These are phyloP conservation scores for Psephotus haematonotus DNA, from an alignment of 2,113 vertebrate genomes.

Conservation along the genomic window DNA sequence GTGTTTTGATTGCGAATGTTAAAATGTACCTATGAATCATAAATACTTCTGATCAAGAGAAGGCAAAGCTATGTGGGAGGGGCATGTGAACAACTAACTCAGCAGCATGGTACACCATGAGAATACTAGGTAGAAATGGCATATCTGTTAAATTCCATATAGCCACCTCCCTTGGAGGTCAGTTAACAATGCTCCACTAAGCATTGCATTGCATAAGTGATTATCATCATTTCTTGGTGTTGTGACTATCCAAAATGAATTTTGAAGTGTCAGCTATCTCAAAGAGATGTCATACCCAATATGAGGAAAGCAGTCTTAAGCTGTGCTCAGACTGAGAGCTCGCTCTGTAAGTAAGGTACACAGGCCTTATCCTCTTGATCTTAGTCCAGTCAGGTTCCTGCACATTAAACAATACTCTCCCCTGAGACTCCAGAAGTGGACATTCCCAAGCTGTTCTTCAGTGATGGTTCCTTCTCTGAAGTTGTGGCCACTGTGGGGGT, in stretches of 20 bases:
- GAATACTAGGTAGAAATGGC: not conserved
- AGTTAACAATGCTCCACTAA: not conserved
- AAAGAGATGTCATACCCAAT: not conserved
- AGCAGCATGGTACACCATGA: accelerated
- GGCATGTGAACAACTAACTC: accelerated
- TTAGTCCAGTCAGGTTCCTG: not conserved
- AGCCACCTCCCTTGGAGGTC: not conserved
- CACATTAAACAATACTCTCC: not conserved
- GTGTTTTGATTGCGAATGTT: not conserved
- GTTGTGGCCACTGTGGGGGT: not conserved
- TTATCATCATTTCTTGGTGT: not conserved
- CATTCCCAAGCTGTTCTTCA: not conserved
- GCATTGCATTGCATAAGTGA: not conserved
- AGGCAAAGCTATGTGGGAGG: not conserved
- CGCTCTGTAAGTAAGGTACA: accelerated
- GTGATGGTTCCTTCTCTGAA: not conserved
- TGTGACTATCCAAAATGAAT: not conserved
- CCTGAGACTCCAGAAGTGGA: not conserved
- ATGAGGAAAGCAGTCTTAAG: not conserved
- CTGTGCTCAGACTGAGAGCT: not conserved
- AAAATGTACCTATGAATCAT: not conserved
- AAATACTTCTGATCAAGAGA: not conserved
- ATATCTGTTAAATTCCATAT: not conserved
- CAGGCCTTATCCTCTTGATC: not conserved
- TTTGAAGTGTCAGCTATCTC: not conserved